phyloP scores from a whole-genome alignment of 2,113 vertebrate species.

The Ochotona curzoniae region DNA sequence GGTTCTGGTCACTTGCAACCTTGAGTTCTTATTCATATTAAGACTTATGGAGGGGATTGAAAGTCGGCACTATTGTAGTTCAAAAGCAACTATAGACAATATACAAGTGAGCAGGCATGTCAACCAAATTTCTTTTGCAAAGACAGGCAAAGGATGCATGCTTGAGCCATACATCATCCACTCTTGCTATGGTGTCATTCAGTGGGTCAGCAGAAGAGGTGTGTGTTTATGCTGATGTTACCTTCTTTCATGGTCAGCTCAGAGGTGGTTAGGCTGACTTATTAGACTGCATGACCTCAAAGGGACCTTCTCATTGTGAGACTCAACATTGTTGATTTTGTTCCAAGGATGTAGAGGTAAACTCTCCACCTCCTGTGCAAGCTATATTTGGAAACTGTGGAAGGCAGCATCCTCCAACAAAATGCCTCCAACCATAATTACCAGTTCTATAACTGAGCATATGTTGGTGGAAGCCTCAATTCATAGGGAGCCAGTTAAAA shows the following conservation, averaged over 20 bases:
- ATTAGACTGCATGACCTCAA: not conserved
- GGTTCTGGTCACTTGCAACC: not conserved
- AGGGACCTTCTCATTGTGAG: not conserved
- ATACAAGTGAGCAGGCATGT: not conserved
- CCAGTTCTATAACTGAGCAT: constrained; percentile 70
- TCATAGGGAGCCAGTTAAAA: constrained; percentile 73
- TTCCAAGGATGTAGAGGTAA: constrained; percentile 4
- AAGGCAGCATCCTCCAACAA: constrained; percentile 40
- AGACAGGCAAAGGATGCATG: not conserved
- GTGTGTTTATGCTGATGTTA: not conserved
- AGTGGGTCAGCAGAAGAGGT: not conserved
- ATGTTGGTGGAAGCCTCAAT: constrained; percentile 72
- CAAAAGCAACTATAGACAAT: not conserved
- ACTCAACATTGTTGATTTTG: constrained; percentile 28
- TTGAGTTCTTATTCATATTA: not conserved
- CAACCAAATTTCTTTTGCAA: constrained; percentile 16
- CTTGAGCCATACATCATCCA: not conserved
- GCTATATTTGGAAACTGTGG: constrained; percentile 49
- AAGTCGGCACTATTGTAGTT: not conserved
- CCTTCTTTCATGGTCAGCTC: not conserved
- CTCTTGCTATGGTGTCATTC: not conserved
- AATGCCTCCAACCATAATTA: constrained; percentile 45
- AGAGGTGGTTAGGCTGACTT: not conserved
- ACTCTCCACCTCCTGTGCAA: constrained; percentile 34
- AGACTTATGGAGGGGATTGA: not conserved